These are phyloP conservation scores for Prionace glauca DNA, from an alignment of 2,797 vertebrate genomes.

Conservation along the genomic window DNA sequence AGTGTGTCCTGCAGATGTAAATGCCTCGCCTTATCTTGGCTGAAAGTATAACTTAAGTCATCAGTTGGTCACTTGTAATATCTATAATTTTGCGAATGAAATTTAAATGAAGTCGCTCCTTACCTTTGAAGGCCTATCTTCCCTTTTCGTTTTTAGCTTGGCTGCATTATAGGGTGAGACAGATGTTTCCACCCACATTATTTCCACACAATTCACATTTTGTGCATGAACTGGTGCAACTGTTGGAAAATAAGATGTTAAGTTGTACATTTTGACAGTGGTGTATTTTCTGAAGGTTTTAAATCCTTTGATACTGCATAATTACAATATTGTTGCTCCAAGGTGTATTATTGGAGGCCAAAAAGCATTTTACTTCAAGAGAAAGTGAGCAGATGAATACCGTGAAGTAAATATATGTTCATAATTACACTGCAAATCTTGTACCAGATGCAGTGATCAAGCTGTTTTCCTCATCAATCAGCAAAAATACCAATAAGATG, in stretches of 20 bases:
- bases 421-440: not conserved
- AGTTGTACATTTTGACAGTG: not conserved
- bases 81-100: not conserved
- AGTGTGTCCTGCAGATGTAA: not conserved
- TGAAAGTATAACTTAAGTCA: not conserved
- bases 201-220: not conserved
- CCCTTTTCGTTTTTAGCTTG: no score
- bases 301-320: not conserved
- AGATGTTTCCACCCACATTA: not conserved
- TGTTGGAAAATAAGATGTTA: not conserved
- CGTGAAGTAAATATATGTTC: not conserved
- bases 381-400: not conserved
- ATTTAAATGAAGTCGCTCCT: not conserved
- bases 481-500: not conserved
- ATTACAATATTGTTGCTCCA: not conserved
- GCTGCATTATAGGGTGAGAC: not conserved
- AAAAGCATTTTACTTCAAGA: not conserved
- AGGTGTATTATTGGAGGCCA: not conserved
- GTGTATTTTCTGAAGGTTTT: not conserved
- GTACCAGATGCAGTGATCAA: not conserved
- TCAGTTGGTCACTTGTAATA: not conserved
- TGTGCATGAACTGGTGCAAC: not conserved
- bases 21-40: not conserved
- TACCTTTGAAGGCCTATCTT: not conserved
- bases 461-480: not conserved